A percentile compares a stretch with the other conserved stretches of the same genome.
phyloP scores from a whole-genome alignment of 2,888 invertebrate species.

The Rhaphigaster nebulosa region DNA sequence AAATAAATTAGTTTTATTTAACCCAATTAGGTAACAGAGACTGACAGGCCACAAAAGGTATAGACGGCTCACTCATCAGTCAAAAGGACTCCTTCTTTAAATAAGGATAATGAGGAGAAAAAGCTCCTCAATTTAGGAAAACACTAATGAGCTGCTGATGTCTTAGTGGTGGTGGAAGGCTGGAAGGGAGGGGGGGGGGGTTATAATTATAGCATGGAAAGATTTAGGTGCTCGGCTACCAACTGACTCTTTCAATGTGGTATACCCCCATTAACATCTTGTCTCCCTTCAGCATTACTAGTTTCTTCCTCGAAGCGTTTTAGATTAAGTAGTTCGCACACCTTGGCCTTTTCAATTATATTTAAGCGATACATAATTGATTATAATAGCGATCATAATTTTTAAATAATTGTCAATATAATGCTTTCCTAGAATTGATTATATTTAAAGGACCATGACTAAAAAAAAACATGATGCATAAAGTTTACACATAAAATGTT shows the following conservation, averaged over 20 bases:
- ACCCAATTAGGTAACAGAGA: neutral
- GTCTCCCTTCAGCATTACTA: neutral
- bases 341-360: too few species aligned
- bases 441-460: too few species aligned
- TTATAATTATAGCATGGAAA: neutral
- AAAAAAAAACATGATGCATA: too few species aligned
- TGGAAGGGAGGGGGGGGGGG: neutral
- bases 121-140: neutral
- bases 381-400: too few species aligned
- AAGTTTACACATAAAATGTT: too few species aligned
- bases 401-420: too few species aligned
- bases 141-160: neutral
- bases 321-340: too few species aligned
- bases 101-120: neutral
- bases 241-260: neutral
- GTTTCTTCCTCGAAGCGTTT: too few species aligned
- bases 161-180: neutral
- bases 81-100: neutral
- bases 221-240: neutral
- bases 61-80: neutral
- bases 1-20: neutral
- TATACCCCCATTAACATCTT: neutral
- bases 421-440: too few species aligned
- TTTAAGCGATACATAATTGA: too few species aligned
- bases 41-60: neutral